phyloP scores from a whole-genome alignment of 2,797 vertebrate genomes.

The Pseudochaenichthys georgianus region DNA sequence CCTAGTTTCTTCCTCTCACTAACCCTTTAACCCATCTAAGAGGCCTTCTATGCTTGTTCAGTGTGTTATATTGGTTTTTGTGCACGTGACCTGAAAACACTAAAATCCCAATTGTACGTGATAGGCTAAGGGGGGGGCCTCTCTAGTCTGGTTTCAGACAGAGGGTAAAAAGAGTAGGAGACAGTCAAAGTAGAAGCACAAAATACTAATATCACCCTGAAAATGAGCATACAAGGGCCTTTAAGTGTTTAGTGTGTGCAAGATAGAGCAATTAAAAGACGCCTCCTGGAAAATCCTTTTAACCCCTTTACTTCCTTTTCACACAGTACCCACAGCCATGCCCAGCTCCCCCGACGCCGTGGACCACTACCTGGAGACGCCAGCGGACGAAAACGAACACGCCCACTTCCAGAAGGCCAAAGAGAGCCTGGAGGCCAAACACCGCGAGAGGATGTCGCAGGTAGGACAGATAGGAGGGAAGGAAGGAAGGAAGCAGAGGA shows the following conservation, averaged over 20 bases:
- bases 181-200: too few relatives aligned
- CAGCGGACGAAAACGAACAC: slow-evolving; percentile 96
- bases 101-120: too few relatives aligned
- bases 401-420: slow-evolving; percentile 98
- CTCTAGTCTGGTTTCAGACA: too few relatives aligned
- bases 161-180: too few relatives aligned
- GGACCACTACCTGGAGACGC: slow-evolving; percentile 95
- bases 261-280: slow-evolving; percentile 3
- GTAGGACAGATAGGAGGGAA: slow-evolving; percentile 66
- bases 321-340: slow-evolving; percentile 92
- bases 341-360: slow-evolving; percentile 94
- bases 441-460: slow-evolving; percentile 97
- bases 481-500: not conserved
- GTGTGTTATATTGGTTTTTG: too few relatives aligned
- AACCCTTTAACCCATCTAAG: slow-evolving; percentile 55
- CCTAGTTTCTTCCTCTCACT: slow-evolving; percentile 40
- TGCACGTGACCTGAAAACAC: too few relatives aligned
- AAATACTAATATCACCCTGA: too few relatives aligned
- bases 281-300: not conserved
- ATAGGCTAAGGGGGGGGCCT: too few relatives aligned
- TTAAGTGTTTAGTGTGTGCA: slow-evolving; percentile 13
- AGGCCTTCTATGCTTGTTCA: too few relatives aligned
- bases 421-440: slow-evolving; percentile 96
- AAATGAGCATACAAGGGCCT: too few relatives aligned
- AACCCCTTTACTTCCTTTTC: not conserved